These are phyloP conservation scores for Chiloscyllium plagiosum DNA, from an alignment of 2,113 vertebrate species.

Conservation along the genomic window DNA sequence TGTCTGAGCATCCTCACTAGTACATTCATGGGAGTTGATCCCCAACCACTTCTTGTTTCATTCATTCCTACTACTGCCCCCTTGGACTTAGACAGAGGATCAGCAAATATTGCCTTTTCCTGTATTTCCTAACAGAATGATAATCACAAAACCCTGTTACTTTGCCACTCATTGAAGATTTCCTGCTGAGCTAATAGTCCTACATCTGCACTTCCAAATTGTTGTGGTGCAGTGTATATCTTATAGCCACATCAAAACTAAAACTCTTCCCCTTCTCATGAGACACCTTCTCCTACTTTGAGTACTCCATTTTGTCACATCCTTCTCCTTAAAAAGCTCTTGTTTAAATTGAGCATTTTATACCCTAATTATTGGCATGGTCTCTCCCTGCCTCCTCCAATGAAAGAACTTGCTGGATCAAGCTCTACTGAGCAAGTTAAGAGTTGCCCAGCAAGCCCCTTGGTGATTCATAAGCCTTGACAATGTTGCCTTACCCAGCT, in stretches of 20 bases:
- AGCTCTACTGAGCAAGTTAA: too few species aligned
- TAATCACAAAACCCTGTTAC: neutral
- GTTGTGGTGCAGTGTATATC: neutral
- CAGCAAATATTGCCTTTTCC: neutral
- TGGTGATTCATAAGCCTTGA: too few species aligned
- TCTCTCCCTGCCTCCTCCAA: too few species aligned
- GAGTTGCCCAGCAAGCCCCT: too few species aligned
- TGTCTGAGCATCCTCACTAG: neutral
- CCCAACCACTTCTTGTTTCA: neutral
- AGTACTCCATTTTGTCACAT: neutral
- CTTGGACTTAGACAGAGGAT: neutral
- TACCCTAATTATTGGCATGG: too few species aligned
- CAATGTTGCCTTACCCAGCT: too few species aligned
- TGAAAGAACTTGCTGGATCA: too few species aligned
- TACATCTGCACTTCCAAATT: neutral
- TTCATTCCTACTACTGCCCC: neutral
- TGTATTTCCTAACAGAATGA: neutral
- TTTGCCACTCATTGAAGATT: neutral
- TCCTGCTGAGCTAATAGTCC: neutral
- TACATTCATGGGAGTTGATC: neutral
- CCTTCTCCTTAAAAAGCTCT: neutral
- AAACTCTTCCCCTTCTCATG: neutral
- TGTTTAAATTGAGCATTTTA: too few species aligned
- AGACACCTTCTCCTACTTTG: neutral
- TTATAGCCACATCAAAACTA: neutral